Conservation (phyloP, 2,113 vertebrate genomes). For the Delphinapterus leucas region DNA sequence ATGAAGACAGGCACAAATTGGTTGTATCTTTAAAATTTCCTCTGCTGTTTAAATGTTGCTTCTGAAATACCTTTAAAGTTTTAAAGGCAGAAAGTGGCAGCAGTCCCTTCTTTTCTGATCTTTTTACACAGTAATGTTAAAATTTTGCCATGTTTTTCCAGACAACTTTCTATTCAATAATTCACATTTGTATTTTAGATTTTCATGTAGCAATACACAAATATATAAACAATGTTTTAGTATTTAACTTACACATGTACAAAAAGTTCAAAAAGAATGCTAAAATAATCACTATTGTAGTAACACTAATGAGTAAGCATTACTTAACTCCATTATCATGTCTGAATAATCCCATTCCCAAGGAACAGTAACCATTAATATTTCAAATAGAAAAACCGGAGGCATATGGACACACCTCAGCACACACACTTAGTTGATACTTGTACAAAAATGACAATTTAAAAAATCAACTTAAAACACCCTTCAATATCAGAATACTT, state of each 20-base stretch:
- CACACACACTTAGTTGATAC: not conserved
- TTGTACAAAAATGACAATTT: not conserved
- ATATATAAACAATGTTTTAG: not conserved
- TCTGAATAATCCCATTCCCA: not conserved
- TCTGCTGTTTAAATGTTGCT: not conserved
- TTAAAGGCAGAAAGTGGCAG: not conserved
- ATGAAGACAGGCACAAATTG: not conserved
- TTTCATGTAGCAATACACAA: not conserved
- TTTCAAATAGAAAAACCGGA: not conserved
- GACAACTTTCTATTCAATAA: not conserved
- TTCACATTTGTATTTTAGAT: not conserved
- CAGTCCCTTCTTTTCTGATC: not conserved
- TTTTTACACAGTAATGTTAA: not conserved
- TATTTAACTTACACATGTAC: not conserved
- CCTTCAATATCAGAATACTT: not conserved
- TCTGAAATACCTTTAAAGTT: not conserved
- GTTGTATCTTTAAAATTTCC: not conserved
- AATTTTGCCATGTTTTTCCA: not conserved
- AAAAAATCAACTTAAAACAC: not conserved
- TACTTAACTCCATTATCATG: not conserved
- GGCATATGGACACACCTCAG: not conserved
- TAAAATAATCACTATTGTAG: not conserved
- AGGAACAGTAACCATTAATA: not conserved
- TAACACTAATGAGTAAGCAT: not conserved
- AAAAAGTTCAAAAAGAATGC: not conserved